Evolutionary conservation across 2,113 vertebrate species (phyloP).

Genomic region (Microtus montanus): DNA sequence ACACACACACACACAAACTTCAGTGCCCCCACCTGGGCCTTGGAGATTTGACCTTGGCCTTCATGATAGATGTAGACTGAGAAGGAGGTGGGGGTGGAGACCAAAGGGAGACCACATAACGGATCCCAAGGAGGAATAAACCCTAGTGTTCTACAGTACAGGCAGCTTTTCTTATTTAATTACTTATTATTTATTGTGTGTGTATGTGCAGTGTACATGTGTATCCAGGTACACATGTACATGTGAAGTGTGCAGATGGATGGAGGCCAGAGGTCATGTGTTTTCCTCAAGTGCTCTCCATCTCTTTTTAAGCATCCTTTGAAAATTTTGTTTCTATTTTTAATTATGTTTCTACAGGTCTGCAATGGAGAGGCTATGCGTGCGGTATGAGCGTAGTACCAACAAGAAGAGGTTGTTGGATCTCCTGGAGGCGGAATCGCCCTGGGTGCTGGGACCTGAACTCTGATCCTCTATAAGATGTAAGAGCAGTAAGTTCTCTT

Average conservation of each 20-base stretch:
- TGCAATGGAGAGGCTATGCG: not conserved
- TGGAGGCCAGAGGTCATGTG: not conserved
- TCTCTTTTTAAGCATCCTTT: not conserved
- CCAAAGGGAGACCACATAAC: not conserved
- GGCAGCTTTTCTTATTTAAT: not conserved
- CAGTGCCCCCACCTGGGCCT: too few relatives aligned
- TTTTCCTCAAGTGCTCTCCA: not conserved
- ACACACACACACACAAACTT: not conserved
- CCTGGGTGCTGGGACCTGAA: not conserved
- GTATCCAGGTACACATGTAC: not conserved
- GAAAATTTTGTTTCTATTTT: not conserved
- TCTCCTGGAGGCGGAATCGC: not conserved
- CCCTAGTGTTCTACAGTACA: not conserved
- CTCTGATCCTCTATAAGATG: not conserved
- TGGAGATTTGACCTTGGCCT: not conserved
- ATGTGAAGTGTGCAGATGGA: not conserved
- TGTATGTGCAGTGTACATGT: not conserved
- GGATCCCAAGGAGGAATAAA: not conserved
- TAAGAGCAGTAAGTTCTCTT: not conserved
- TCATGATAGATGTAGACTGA: too few relatives aligned
- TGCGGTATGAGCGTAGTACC: not conserved
- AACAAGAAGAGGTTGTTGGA: not conserved
- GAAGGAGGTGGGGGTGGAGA: not conserved
- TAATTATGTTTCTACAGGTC: not conserved
- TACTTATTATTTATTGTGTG: not conserved